Evolutionary conservation across 1,140 invertebrate genomes (phyloP), one percentile per base, ranked within the genome.

Genomic region (Bombus breviceps): DNA sequence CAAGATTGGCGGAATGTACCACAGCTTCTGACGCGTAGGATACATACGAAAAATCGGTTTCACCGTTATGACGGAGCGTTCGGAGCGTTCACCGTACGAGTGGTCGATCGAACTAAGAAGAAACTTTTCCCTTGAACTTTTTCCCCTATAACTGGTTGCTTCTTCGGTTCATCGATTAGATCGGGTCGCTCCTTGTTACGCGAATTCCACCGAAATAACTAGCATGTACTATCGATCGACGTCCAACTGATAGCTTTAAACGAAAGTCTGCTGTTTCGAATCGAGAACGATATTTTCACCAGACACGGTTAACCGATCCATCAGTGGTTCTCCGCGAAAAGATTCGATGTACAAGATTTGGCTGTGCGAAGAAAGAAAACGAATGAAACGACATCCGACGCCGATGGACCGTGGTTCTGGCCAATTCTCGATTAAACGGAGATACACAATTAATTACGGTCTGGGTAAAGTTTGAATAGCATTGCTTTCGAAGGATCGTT

Each of bases 21-120:
- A 89, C 41, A 25, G 47, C 47, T 57, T 57, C 41, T 64, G 62
- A 79, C 34, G 32, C 34, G 73, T 59, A 53, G 64, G 37, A 81
- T 64, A 73, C 43, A 18, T 18, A n/a, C 57, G n/a, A 37, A 66
- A 80, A 86, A 89, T 83, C 59, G 76, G 28, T 71, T 76, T 66
- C 66, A 37, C 32, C 64, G 25, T 25, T 64, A 66, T 75, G 71
- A 34, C 41, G n/a, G 34, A 57, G 47, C 47, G 22, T 47, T 28
- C 28, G 59, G 22, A 53, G 47, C 47, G 47, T 62, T 62, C 28
- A 22, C 18, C 47, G 18, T 18, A 22, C 47, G 18, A 53, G 34
- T 28, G 47, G 1, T 12, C 59, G 76, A 68, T 74, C 4, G 10
- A 62, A 37, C 37, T 1, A 28, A 32, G 25, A 28, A 39, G 78